Percentiles rank a stretch among this genome's conserved stretches.
These are phyloP conservation scores for Alces alces DNA, from an alignment of 2,113 vertebrate species.

Conservation along the genomic window DNA sequence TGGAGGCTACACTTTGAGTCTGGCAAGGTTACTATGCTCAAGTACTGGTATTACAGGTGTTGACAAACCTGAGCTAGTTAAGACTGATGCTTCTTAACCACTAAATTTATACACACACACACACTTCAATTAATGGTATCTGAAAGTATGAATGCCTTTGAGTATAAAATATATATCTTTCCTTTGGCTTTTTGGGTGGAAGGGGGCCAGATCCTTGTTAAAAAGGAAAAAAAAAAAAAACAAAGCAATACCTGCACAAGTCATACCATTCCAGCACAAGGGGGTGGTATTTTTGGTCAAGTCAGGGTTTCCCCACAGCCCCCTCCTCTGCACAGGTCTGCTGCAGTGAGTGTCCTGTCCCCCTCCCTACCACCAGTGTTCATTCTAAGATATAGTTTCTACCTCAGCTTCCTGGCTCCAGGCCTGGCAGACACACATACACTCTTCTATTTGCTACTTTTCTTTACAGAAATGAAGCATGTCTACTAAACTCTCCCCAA, in stretches of 20 bases:
- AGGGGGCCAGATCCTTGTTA: neutral
- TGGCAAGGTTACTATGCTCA: neutral
- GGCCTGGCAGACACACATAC: neutral
- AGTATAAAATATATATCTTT: neutral
- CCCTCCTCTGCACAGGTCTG: neutral
- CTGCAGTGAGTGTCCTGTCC: rapidly evolving
- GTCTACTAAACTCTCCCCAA: neutral
- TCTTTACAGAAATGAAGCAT: neutral
- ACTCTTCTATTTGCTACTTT: neutral
- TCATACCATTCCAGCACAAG: neutral
- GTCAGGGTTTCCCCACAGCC: neutral
- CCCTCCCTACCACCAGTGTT: neutral
- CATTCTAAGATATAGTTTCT: neutral
- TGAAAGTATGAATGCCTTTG: neutral
- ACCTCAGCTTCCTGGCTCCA: neutral
- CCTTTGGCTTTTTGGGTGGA: neutral
- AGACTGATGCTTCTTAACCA: neutral
- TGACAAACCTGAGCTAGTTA: neutral
- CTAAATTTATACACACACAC: neutral
- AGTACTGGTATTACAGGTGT: neutral
- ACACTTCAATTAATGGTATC: neutral
- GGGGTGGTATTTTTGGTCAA: neutral
- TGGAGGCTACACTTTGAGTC: neutral
- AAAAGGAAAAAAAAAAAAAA: neutral
- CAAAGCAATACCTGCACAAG: neutral